Evolutionary conservation across 2,888 invertebrate species (phyloP).

Genomic region (Frankliniella intonsa): DNA sequence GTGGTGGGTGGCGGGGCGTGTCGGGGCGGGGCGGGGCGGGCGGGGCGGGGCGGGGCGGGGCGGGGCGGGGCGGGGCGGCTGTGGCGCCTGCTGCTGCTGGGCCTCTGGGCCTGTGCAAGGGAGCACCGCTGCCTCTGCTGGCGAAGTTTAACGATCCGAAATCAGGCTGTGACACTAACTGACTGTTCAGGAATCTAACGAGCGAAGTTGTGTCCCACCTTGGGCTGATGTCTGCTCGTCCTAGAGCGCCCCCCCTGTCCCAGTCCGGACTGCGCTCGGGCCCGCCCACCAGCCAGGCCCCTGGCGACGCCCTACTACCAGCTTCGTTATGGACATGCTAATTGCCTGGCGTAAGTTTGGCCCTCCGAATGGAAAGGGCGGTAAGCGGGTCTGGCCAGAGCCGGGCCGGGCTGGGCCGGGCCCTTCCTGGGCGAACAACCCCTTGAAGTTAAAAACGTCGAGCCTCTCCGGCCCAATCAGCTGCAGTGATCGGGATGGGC

Average conservation of each 20-base stretch:
- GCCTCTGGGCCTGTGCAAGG: neutral
- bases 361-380: no score
- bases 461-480: no score
- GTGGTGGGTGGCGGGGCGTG: no score
- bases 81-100: neutral
- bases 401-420: no score
- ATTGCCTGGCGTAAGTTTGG: no score
- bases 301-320: neutral
- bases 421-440: no score
- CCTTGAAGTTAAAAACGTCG: no score
- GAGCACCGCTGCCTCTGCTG: neutral
- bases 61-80: neutral
- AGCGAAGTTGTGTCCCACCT: conserved; percentile 22
- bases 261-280: no score
- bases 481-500: neutral
- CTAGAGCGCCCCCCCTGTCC: neutral
- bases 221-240: conserved; percentile 11
- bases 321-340: no score
- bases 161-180: conserved; percentile 24
- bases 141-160: conserved; percentile 9
- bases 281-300: neutral
- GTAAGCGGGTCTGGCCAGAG: no score
- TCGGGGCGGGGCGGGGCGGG: neutral
- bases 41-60: neutral
- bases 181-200: conserved; percentile 22